Base-by-base conservation (phyloP, 2,888 invertebrate species). In the Pseudanteris insignis region DNA sequence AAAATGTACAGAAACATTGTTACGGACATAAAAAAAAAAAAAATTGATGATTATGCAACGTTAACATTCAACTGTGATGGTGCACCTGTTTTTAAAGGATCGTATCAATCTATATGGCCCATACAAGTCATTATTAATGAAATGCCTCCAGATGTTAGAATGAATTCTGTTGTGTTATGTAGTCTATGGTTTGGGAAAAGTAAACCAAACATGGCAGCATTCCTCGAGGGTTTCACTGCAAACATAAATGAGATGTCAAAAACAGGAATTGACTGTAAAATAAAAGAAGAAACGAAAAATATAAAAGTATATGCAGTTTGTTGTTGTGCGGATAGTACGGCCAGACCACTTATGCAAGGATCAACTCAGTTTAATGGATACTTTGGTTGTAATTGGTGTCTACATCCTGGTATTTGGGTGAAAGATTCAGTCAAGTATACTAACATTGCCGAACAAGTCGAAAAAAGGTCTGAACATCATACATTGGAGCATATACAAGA, bases 101-200 rank as follows among this genome's bases (percentile, higher is more conserved):
- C 37, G n/a, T 10, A 9, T 9, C 14, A 21, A 7, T 37, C 24
- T 7, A 37, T 37, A 5, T 37, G 37, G 37, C 37, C 37, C 2
- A 37, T 37, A 4, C 34, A 34, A 30, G 2, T 30, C 2, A 12
- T 30, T 10, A 12, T 30, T 12, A 30, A 30, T 12, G 30, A 30
- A 11, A 34, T 34, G 13, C 34, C 34, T 2, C 2, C n/a, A 9
- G n/a, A 34, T 14, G 14, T 6, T 2, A 13, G 34, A 28, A 24
- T 28, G 10, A 11, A 26, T 13, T 48, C 50, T 8, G 33, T 38
- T 18, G 40, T 64, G 18, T 36, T 59, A 18, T 24, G 28, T 9
- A 43, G 44, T 24, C 26, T 65, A 11, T 64, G 63, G 58, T 63
- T 38, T 24, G 64, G 64, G 7, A 36, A 30, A 38, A 37, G 11